Evolutionary conservation across 2,888 invertebrate species (phyloP).

Genomic region (Nomada fucata): DNA sequence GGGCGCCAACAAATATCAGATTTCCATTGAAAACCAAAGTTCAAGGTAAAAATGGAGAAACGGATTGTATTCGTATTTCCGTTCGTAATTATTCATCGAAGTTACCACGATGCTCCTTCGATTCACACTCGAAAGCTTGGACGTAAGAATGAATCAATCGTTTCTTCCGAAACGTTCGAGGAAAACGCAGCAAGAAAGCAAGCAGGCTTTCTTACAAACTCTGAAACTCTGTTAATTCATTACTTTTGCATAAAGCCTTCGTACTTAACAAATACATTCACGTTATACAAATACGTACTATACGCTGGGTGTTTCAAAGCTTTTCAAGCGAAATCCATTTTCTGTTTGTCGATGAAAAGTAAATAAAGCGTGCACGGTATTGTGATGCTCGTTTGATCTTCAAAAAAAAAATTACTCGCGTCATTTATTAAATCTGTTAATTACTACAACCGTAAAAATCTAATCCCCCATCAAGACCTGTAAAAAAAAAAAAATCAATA

Average conservation of each 20-base stretch:
- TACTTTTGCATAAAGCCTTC: too few species aligned
- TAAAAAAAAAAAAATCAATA: too few species aligned
- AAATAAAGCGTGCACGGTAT: not conserved
- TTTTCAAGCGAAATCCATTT: not conserved
- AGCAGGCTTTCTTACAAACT: too few species aligned
- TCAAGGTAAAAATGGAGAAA: not conserved
- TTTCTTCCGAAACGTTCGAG: too few species aligned
- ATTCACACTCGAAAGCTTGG: slow-evolving; percentile 13
- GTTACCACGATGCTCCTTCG: not conserved
- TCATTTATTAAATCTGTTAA: too few species aligned
- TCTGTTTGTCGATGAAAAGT: not conserved
- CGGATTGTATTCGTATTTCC: not conserved
- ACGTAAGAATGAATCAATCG: not conserved
- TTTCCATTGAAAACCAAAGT: not conserved
- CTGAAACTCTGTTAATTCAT: too few species aligned
- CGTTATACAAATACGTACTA: too few species aligned
- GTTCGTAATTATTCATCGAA: not conserved
- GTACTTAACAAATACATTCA: not conserved
- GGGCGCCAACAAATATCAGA: slow-evolving; percentile 35
- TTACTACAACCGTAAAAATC: too few species aligned
- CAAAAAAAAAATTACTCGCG: too few species aligned
- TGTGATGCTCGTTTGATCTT: too few species aligned
- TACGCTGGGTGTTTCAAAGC: not conserved
- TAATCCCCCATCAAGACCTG: too few species aligned
- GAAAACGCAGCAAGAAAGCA: too few species aligned